Evolutionary conservation across 2,113 vertebrate genomes (phyloP).

Genomic region (Bubo bubo): DNA sequence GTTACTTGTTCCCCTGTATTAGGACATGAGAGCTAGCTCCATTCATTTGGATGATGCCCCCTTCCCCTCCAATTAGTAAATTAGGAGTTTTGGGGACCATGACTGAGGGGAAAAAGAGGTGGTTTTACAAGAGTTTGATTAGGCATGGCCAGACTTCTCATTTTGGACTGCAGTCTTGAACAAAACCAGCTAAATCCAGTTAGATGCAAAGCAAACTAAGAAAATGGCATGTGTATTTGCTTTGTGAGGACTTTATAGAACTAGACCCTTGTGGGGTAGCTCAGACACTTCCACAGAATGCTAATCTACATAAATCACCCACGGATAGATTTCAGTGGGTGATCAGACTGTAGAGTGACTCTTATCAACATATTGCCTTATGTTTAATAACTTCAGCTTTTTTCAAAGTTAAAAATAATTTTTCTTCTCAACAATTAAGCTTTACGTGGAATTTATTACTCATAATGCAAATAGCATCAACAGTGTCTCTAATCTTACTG

Average conservation of each 20-base stretch:
- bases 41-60: neutral
- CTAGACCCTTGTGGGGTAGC: rapidly evolving
- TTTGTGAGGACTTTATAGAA: neutral
- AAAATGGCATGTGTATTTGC: rapidly evolving
- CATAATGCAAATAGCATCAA: neutral
- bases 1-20: neutral
- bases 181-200: neutral
- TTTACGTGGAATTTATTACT: neutral
- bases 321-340: neutral
- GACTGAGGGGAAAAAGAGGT: neutral
- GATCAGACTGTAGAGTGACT: neutral
- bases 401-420: neutral
- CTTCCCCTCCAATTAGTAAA: neutral
- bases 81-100: neutral
- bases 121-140: neutral
- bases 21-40: rapidly evolving
- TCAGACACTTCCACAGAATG: neutral
- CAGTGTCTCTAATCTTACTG: neutral
- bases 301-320: neutral
- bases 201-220: neutral
- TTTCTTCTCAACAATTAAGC: neutral
- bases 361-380: neutral
- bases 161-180: neutral
- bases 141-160: neutral
- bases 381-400: neutral